Conservation (phyloP, 2,888 invertebrate genomes). For the Campoplex nolae region DNA sequence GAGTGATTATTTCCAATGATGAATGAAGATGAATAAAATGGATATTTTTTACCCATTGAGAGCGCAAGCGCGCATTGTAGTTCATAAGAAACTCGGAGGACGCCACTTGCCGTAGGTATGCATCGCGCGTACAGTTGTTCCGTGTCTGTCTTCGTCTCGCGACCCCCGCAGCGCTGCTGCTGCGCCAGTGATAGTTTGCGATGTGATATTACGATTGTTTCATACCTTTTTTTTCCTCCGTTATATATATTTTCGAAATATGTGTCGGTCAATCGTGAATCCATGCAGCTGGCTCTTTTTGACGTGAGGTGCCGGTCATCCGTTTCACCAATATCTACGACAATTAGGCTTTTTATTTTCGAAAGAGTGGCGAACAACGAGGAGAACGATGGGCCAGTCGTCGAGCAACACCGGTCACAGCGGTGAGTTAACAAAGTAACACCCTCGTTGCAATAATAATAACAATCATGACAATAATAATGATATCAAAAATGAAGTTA, state of each 20-base stretch:
- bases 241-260: slow-evolving; percentile 70
- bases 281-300: slow-evolving; percentile 73
- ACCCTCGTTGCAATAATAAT: background rate
- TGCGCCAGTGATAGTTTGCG: slow-evolving; percentile 74
- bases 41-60: slow-evolving; percentile 32
- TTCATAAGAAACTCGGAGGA: background rate
- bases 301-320: slow-evolving; percentile 70
- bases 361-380: slow-evolving; percentile 46
- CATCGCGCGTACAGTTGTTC: slow-evolving; percentile 56
- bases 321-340: slow-evolving; percentile 32
- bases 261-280: slow-evolving; percentile 75
- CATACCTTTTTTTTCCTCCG: slow-evolving; percentile 58
- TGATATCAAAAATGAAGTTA: background rate
- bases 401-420: slow-evolving; percentile 83
- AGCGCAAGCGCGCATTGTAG: slow-evolving; percentile 30
- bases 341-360: slow-evolving; percentile 28
- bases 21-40: background rate
- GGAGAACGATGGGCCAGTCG: slow-evolving; percentile 81
- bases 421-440: slow-evolving; percentile 78
- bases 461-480: slow-evolving; percentile 16
- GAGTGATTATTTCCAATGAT: background rate
- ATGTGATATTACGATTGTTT: slow-evolving; percentile 75
- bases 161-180: slow-evolving; percentile 75
- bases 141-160: slow-evolving; percentile 70
- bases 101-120: slow-evolving; percentile 29